phyloP scores from a whole-genome alignment of 2,888 invertebrate genomes.

The Coremacera marginata region DNA sequence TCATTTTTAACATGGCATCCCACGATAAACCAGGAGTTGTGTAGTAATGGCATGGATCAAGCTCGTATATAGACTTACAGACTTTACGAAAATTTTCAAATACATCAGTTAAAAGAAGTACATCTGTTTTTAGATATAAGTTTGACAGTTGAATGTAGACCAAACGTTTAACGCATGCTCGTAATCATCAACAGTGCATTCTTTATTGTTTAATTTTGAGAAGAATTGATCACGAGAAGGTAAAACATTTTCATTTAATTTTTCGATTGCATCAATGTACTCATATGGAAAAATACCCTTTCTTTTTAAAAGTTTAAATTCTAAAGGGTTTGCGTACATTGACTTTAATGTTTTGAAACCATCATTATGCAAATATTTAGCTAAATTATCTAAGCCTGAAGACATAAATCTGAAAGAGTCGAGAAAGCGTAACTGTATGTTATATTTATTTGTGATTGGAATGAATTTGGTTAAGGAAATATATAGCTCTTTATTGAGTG shows the following conservation, averaged over 20 bases:
- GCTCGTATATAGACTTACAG: no score
- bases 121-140: no score
- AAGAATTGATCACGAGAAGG: neutral
- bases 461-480: neutral
- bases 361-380: slow-evolving; percentile 14
- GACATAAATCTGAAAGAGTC: slow-evolving; percentile 34
- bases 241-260: neutral
- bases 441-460: neutral
- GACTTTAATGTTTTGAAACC: neutral
- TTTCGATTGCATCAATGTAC: neutral
- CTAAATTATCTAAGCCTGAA: slow-evolving; percentile 32
- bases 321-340: neutral
- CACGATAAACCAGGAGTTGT: no score
- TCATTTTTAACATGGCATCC: neutral
- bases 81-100: no score
- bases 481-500: slow-evolving; percentile 33
- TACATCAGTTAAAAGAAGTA: no score
- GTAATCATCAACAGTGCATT: neutral
- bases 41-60: no score
- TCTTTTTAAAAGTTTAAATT: no score
- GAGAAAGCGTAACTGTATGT: neutral
- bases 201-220: neutral
- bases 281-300: no score
- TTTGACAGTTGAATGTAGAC: neutral
- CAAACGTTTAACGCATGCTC: neutral